Conservation (phyloP, 2,888 invertebrate genomes). For the Philopedon plagiatum region DNA sequence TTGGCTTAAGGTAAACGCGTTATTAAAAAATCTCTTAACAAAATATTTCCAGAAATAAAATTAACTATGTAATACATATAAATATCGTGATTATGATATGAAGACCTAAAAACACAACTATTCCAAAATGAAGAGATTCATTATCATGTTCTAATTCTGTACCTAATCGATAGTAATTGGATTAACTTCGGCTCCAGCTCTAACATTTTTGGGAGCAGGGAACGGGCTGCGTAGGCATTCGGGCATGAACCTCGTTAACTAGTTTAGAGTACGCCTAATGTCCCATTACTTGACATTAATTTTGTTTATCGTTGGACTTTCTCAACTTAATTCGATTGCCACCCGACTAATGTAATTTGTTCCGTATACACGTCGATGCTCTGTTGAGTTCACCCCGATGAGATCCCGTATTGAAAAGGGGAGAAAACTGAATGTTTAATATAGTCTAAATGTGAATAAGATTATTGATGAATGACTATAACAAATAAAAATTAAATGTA, state of each 20-base stretch:
- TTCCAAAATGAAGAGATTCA: not conserved
- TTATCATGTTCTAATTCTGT: constrained; percentile 30
- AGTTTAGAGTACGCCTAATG: constrained; percentile 62
- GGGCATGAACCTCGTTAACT: constrained; percentile 59
- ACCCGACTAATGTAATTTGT: constrained; percentile 59
- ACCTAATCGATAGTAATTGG: constrained; percentile 47
- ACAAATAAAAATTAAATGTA: no score
- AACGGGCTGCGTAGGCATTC: constrained; percentile 55
- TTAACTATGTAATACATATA: no score
- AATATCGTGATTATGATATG: no score
- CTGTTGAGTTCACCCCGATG: constrained; percentile 16
- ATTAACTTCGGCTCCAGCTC: no score
- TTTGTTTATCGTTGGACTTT: constrained; percentile 65
- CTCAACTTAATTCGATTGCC: constrained; percentile 62
- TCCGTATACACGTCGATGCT: constrained; percentile 21
- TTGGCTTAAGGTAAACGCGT: no score
- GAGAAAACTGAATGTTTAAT: not conserved
- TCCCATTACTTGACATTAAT: constrained; percentile 66
- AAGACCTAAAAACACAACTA: not conserved
- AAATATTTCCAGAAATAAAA: no score
- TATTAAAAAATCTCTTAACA: no score
- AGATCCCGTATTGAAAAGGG: constrained; percentile 4
- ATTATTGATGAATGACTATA: no score
- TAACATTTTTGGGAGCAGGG: constrained; percentile 22
- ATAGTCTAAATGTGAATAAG: not conserved